Base-by-base conservation (phyloP, 1,140 invertebrate genomes). In the Phymorhynchus buccinoides region DNA sequence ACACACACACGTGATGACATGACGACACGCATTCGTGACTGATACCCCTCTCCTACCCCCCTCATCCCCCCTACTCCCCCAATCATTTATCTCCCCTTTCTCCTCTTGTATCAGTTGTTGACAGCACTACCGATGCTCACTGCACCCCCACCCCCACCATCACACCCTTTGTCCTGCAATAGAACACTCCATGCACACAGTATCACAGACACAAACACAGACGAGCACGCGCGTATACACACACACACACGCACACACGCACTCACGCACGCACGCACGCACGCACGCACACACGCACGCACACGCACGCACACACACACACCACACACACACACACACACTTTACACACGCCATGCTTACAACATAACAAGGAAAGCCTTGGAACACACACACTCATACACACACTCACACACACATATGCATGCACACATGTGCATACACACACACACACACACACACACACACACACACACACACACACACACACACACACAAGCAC, bases 381-480 rank as follows among this genome's bases (percentile, higher is more conserved):
- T 87, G 89, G 87, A 86, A 66, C 9, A 66, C 9, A 66, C 62
- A n/a, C n/a, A n/a, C n/a, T n/a, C n/a, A n/a, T n/a, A n/a, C n/a
- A n/a, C n/a, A n/a, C n/a, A n/a, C n/a, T 27, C 62, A n/a, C n/a
- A n/a, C n/a, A n/a, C n/a, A n/a, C n/a, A n/a, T n/a, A n/a, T n/a
- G n/a, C n/a, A n/a, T n/a, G n/a, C n/a, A n/a, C n/a, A n/a, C n/a
- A n/a, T n/a, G n/a, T n/a, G n/a, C n/a, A n/a, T n/a, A n/a, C n/a
- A n/a, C n/a, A n/a, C n/a, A n/a, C n/a, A 66, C 62, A 66, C 62
- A 66, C 9, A 66, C 62, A 66, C 48, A 66, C 62, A 66, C 27
- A 66, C 9, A 66, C 35, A 78, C 7, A 37, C 35, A 37, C 35
- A 78, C 35, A 78, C 75, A 35, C 35, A 14, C 16, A 37, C 35